These are phyloP conservation scores for Atherix ibis DNA, from an alignment of 2,888 invertebrate species.

Conservation along the genomic window DNA sequence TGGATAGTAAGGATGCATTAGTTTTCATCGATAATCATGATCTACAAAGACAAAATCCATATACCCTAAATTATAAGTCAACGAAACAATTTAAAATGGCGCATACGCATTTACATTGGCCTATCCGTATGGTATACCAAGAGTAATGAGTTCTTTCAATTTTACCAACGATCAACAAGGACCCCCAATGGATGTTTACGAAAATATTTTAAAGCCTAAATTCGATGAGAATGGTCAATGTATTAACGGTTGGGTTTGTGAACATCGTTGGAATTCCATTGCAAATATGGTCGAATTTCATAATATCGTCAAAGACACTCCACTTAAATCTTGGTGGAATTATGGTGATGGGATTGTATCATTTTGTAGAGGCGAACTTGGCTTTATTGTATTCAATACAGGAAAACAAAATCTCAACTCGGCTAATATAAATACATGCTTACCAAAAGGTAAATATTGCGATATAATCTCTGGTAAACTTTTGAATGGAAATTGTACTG, in stretches of 20 bases:
- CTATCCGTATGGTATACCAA: constrained; percentile 55
- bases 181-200: constrained; percentile 37
- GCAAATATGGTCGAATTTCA: constrained; percentile 55
- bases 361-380: constrained; percentile 52
- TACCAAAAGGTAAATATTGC: constrained; percentile 49
- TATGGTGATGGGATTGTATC: constrained; percentile 60
- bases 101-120: constrained; percentile 61
- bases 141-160: constrained; percentile 64
- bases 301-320: constrained; percentile 41
- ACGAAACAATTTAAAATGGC: constrained; percentile 49
- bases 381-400: constrained; percentile 12
- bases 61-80: constrained; percentile 41
- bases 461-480: constrained; percentile 44
- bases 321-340: constrained; percentile 52
- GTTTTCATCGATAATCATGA: constrained; percentile 78
- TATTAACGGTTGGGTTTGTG: constrained; percentile 56
- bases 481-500: constrained; percentile 34
- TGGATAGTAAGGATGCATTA: constrained; percentile 40
- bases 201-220: constrained; percentile 35
- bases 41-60: constrained; percentile 57
- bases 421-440: constrained; percentile 33
- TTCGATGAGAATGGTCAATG: constrained; percentile 39
- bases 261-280: constrained; percentile 62
- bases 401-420: constrained; percentile 31
- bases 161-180: constrained; percentile 39